A percentile compares a stretch with the other conserved stretches of the same genome.
These are phyloP conservation scores for Eucidaris tribuloides DNA, from an alignment of 35 echinoderm and acorn worm genomes.

Conservation along the genomic window DNA sequence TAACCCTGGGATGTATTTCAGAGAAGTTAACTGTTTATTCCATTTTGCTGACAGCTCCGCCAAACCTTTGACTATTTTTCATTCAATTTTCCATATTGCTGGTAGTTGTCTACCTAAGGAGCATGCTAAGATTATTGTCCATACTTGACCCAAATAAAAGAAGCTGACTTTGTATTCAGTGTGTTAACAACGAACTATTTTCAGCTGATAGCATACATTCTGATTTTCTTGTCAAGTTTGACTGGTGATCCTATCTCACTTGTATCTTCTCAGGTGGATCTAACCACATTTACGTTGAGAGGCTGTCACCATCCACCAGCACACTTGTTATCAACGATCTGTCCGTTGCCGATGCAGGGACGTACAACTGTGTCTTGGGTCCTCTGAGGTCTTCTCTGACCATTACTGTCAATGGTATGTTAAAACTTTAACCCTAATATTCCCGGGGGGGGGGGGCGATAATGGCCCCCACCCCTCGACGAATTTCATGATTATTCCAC, in stretches of 20 bases:
- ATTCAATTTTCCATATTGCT: background rate
- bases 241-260: background rate
- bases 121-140: background rate
- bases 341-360: slow-evolving; percentile 50
- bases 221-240: background rate
- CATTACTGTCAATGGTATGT: slow-evolving; percentile 36
- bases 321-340: slow-evolving; percentile 54
- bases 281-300: slow-evolving; percentile 27
- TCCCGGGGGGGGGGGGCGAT: too few relatives aligned
- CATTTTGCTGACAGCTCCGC: too few relatives aligned
- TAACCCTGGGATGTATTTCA: too few relatives aligned
- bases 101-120: background rate
- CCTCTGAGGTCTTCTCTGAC: slow-evolving; percentile 23
- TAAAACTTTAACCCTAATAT: too few relatives aligned
- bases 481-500: too few relatives aligned
- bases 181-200: background rate
- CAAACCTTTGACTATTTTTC: too few relatives aligned
- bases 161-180: background rate
- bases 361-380: slow-evolving; percentile 71
- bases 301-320: slow-evolving; percentile 13
- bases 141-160: background rate
- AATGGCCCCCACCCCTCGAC: too few relatives aligned
- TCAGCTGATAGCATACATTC: background rate
- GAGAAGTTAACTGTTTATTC: too few relatives aligned
- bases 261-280: background rate